These are phyloP conservation scores for Dreissena polymorpha DNA, from an alignment of 1,140 invertebrate genomes.

Conservation along the genomic window DNA sequence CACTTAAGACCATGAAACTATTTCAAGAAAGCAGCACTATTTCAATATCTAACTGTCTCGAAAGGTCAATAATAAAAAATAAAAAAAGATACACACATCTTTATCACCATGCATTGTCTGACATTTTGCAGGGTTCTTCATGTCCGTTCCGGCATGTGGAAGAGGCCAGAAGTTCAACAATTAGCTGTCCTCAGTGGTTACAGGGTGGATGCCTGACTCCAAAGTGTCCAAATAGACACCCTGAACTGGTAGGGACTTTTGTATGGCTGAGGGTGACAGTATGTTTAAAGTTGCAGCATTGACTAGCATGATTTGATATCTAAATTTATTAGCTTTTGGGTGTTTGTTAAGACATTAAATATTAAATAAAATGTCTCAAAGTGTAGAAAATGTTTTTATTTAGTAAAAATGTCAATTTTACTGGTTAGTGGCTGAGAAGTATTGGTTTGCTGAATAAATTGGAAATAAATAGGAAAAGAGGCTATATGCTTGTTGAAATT, in stretches of 20 bases:
- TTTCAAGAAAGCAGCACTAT: neutral
- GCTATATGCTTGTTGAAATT: too few species aligned
- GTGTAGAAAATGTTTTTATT: too few species aligned
- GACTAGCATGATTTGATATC: neutral
- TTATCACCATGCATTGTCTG: neutral
- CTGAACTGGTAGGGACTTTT: slow-evolving; percentile 80
- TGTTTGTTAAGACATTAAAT: neutral
- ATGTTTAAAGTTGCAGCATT: neutral
- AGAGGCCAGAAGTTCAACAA: slow-evolving; percentile 89
- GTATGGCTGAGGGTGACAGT: neutral
- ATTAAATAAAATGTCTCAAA: too few species aligned
- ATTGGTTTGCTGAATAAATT: too few species aligned
- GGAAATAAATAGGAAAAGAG: too few species aligned
- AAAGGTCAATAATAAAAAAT: neutral
- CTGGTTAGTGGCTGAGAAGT: too few species aligned
- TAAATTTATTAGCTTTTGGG: neutral
- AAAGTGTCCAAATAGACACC: slow-evolving; percentile 89
- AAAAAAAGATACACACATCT: neutral
- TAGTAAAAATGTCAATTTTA: too few species aligned
- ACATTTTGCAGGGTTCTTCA: slow-evolving; percentile 84
- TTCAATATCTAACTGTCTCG: neutral
- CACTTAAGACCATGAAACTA: neutral
- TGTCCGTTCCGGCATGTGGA: slow-evolving; percentile 92
- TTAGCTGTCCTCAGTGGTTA: slow-evolving; percentile 89
- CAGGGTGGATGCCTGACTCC: slow-evolving; percentile 88